phyloP scores from a whole-genome alignment of 2,113 vertebrate species.

The Rhabdomys dilectus region DNA sequence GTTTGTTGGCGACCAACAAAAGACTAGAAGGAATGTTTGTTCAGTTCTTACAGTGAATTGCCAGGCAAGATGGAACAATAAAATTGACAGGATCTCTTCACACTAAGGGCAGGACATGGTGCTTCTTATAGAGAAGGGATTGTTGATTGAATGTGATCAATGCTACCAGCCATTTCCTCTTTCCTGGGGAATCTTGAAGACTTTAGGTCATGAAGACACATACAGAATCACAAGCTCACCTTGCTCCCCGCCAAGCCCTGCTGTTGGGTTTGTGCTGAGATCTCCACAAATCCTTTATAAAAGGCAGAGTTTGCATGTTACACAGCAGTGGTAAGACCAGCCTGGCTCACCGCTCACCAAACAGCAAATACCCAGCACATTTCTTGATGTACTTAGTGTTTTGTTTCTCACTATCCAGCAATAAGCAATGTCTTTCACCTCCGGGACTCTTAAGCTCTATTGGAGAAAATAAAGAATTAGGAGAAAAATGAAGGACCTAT shows the following conservation, averaged over 20 bases:
- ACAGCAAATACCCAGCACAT: neutral
- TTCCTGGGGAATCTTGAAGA: neutral
- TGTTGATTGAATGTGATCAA: neutral
- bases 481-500: neutral
- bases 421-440: neutral
- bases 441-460: neutral
- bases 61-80: neutral
- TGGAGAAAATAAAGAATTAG: neutral
- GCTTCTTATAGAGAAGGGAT: neutral
- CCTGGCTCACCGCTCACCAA: neutral
- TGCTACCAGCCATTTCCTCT: neutral
- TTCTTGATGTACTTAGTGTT: neutral
- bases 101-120: neutral
- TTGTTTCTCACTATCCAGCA: neutral
- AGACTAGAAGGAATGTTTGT: neutral
- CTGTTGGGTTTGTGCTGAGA: neutral
- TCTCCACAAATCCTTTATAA: neutral
- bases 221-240: neutral
- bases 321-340: neutral
- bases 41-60: neutral
- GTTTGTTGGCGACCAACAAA: neutral
- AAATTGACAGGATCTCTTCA: neutral
- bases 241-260: neutral
- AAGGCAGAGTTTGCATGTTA: neutral
- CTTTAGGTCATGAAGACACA: neutral